Conservation (phyloP, 2,797 vertebrate genomes). For the Phylloscopus collybita region DNA sequence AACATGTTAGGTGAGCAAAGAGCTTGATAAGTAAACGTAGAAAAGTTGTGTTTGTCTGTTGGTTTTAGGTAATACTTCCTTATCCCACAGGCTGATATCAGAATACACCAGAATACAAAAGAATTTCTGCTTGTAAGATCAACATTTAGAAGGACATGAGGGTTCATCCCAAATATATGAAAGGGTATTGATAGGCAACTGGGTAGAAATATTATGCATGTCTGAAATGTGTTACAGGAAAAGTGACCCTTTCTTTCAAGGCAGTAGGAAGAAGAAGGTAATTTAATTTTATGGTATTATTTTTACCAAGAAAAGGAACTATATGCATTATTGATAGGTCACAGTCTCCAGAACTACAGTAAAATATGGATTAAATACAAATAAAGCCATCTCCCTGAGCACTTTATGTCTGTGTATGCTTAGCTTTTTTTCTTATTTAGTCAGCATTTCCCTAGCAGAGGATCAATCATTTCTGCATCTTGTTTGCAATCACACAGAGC, state of each 20-base stretch:
- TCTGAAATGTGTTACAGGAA: neutral
- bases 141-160: neutral
- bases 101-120: neutral
- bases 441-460: neutral
- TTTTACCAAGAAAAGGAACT: neutral
- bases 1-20: neutral
- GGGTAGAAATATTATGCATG: neutral
- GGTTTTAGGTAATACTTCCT: neutral
- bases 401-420: neutral
- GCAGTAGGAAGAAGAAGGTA: neutral
- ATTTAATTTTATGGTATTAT: neutral
- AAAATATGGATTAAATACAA: neutral
- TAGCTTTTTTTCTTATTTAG: neutral
- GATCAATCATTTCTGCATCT: neutral
- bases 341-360: neutral
- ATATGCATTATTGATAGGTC: neutral
- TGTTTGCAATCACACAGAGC: neutral
- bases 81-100: fast-evolving
- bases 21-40: neutral
- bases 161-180: neutral
- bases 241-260: neutral
- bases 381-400: neutral
- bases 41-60: neutral
- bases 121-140: neutral
- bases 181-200: neutral